phyloP scores from a whole-genome alignment of 2,113 vertebrate genomes.

The Arothron firmamentum region DNA sequence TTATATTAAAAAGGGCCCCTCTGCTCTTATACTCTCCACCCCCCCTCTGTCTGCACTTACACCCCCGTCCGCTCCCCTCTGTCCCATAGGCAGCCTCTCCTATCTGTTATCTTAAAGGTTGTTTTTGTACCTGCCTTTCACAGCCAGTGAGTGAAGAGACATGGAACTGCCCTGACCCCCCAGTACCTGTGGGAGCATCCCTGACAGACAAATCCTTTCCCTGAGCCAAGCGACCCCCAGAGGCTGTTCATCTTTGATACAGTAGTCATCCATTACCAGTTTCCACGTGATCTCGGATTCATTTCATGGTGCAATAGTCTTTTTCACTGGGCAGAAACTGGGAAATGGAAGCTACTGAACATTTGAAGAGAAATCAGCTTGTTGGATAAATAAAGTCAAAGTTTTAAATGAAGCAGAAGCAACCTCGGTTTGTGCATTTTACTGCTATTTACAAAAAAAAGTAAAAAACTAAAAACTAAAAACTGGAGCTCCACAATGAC shows the following conservation, averaged over 20 bases:
- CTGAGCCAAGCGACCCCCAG: slow-evolving; percentile 22
- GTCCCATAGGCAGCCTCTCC: neutral
- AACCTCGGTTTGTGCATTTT: no score
- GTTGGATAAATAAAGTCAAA: no score
- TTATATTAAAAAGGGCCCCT: slow-evolving; percentile 53
- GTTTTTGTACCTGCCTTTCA: slow-evolving; percentile 68
- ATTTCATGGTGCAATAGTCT: slow-evolving; percentile 42
- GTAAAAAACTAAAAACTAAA: no score
- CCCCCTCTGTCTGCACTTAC: slow-evolving; percentile 1
- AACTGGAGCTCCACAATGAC: no score
- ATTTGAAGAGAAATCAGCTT: slow-evolving; percentile 1
- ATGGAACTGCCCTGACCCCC: slow-evolving; percentile 23
- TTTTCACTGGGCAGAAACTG: slow-evolving; percentile 18
- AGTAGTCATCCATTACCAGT: slow-evolving; percentile 24
- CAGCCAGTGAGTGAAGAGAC: slow-evolving; percentile 33
- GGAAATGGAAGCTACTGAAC: slow-evolving; percentile 16
- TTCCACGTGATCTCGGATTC: slow-evolving; percentile 37
- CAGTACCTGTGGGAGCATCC: slow-evolving; percentile 32
- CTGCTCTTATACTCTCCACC: slow-evolving; percentile 5
- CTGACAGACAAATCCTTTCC: slow-evolving; percentile 22
- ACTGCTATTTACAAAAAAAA: no score
- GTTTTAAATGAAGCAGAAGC: no score
- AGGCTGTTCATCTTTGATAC: slow-evolving; percentile 9
- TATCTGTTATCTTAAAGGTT: slow-evolving; percentile 58
- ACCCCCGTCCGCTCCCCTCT: slow-evolving; percentile 11